Percentiles rank a stretch among this genome's conserved stretches.
phyloP scores from a whole-genome alignment of 2,113 vertebrate genomes.

The Hyperopisus bebe region DNA sequence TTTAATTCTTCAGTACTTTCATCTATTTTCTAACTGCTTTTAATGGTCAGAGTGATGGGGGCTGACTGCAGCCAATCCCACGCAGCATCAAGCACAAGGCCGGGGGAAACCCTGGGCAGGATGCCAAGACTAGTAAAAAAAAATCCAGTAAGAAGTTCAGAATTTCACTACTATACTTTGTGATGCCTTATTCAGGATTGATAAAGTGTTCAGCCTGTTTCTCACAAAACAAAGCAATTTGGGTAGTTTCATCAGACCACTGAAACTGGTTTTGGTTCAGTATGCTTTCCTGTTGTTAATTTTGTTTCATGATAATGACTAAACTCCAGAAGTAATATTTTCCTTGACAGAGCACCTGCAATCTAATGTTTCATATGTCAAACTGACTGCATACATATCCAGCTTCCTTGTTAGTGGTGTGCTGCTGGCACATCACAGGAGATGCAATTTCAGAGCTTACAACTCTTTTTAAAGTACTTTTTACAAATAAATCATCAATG shows the following conservation, averaged over 20 bases:
- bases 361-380: background rate
- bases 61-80: background rate
- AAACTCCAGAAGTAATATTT: background rate
- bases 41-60: background rate
- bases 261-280: background rate
- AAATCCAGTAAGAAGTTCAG: background rate
- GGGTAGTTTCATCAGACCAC: background rate
- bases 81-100: background rate
- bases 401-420: background rate
- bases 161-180: background rate
- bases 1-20: background rate
- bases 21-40: background rate
- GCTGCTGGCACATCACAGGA: background rate
- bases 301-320: background rate
- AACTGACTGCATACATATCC: background rate
- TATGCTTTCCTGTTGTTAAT: background rate
- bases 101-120: background rate
- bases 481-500: too few species aligned
- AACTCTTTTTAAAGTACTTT: background rate
- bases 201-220: background rate
- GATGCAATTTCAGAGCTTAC: background rate
- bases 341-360: background rate
- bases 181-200: background rate
- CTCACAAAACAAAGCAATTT: background rate
- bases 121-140: background rate